These are phyloP conservation scores for Myoxocephalus aenaeus DNA, from an alignment of 2,797 vertebrate species.

Conservation along the genomic window DNA sequence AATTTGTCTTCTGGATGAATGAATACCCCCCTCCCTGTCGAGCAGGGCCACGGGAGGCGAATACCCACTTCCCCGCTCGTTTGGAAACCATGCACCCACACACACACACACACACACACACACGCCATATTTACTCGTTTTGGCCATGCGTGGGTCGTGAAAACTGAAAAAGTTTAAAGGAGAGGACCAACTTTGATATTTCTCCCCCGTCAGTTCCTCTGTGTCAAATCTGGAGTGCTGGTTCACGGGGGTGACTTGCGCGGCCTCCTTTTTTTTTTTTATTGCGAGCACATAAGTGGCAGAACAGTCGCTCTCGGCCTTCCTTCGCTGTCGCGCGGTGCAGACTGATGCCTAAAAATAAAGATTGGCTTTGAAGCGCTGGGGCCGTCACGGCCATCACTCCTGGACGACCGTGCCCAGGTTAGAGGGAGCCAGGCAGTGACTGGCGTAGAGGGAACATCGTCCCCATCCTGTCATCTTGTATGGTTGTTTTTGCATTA, in stretches of 20 bases:
- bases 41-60: conserved; percentile 48
- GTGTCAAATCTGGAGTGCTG: conserved; percentile 7
- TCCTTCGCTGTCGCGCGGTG: conserved; percentile 1
- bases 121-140: not conserved
- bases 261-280: not conserved
- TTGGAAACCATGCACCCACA: conserved; percentile 18
- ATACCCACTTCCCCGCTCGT: conserved; percentile 37
- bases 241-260: not conserved
- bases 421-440: conserved; percentile 15
- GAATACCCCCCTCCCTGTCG: conserved; percentile 43
- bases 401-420: conserved; percentile 17
- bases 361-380: conserved; percentile 49
- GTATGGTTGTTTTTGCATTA: conserved; percentile 5
- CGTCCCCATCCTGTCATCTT: not conserved
- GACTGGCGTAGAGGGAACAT: conserved; percentile 4
- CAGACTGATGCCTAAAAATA: conserved; percentile 54
- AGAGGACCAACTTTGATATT: no score
- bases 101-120: not conserved
- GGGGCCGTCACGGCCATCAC: conserved; percentile 27
- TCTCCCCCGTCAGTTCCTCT: not conserved
- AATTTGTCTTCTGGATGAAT: conserved; percentile 74
- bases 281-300: not conserved
- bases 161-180: not conserved
- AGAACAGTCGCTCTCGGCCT: conserved; percentile 1
- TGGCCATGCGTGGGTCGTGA: not conserved